Conservation (phyloP, 2,797 vertebrate species). For the Artibeus jamaicensis region DNA sequence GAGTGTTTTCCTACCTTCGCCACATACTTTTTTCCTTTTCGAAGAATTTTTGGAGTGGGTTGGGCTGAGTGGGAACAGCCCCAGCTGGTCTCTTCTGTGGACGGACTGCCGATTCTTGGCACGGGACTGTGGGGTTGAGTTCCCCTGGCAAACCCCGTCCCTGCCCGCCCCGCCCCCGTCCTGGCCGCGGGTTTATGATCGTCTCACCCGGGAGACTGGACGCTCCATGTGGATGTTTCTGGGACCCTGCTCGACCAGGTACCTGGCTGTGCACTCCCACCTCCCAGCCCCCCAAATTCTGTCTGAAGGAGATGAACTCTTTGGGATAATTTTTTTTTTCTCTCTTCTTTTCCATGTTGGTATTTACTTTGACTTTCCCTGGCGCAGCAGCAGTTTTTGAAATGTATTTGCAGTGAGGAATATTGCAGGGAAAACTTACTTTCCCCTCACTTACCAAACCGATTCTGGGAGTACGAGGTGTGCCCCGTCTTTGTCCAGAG, state of each 20-base stretch:
- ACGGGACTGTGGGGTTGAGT: neutral
- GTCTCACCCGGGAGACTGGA: neutral
- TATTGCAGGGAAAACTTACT: neutral
- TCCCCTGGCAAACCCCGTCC: neutral
- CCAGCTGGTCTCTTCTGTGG: neutral
- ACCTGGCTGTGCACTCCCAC: neutral
- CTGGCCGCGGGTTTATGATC: neutral
- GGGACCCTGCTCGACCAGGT: neutral
- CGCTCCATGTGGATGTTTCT: accelerated
- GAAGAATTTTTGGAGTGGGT: neutral
- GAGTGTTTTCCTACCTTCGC: accelerated
- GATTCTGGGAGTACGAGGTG: neutral
- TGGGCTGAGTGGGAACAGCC: neutral
- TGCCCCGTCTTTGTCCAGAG: accelerated
- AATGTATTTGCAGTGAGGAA: neutral
- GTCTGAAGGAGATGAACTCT: neutral
- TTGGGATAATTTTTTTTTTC: neutral
- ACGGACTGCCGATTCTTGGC: neutral
- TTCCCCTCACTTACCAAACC: no score
- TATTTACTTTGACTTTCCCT: neutral
- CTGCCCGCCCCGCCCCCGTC: neutral
- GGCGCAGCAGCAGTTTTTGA: neutral
- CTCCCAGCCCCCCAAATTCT: neutral
- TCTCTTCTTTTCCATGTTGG: neutral
- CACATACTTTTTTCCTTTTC: neutral